Evolutionary conservation across 1,140 invertebrate species (phyloP), one percentile per base, ranked within the genome.

Genomic region (Coboldia fuscipes): DNA sequence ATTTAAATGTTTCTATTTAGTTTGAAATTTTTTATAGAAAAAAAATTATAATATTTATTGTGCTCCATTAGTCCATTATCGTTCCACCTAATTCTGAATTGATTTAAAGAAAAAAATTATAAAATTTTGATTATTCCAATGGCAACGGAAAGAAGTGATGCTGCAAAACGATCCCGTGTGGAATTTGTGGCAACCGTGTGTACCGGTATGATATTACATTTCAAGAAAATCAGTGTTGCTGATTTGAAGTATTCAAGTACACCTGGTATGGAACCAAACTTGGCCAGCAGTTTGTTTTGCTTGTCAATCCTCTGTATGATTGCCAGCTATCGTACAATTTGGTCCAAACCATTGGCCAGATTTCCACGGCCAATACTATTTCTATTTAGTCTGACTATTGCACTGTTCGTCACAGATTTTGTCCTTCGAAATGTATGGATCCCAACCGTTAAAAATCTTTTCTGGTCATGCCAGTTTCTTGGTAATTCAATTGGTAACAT

Each of bases 141-240:
- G n/a, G n/a, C n/a, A n/a, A n/a, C n/a, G n/a, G 15, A 21, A 17
- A 36, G 30, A 30, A 30, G 32, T 34, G 33, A 22, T 9, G 10
- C 15, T 31, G 21, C 2, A 37, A 19, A 36, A 8, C 23, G 7
- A 24, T n/a, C 23, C 7, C 23, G 15, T 30, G 7, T 30, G 29
- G 29, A 30, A 30, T 12, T 15, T 30, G 9, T 30, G 6, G 29
- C 15, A 9, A 30, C 14, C 9, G 29, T 30, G 7, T 7, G 9
- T 12, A 12, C 15, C 29, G 29, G 29, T 6, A 30, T 30, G 29
- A 8, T 8, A 7, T 13, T 30, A 15, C 29, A 30, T 13, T 15
- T 30, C 7, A 30, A 30, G 9, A 7, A 30, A 15, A 9, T 30
- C 9, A 30, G 29, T 15, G 14, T 30, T 8, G 14, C 14, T 8